Conservation (phyloP, 2,113 vertebrate species). For the Scartelaos histophorus region DNA sequence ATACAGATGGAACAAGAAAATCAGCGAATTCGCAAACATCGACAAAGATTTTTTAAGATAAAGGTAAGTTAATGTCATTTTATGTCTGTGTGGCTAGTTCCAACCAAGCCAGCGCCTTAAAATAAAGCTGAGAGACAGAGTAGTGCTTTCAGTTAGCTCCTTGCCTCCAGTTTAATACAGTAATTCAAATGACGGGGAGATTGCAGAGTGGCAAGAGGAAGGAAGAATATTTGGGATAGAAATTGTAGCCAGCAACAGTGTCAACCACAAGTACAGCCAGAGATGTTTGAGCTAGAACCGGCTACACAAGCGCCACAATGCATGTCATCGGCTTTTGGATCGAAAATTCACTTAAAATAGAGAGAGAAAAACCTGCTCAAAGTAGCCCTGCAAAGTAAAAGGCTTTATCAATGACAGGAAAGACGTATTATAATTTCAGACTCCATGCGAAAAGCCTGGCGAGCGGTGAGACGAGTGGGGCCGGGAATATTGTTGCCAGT, state of each 20-base stretch:
- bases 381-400: constrained; percentile 3
- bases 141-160: too few species aligned
- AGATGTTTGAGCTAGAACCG: constrained; percentile 12
- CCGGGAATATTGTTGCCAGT: background rate
- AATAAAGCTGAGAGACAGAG: too few species aligned
- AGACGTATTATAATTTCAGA: constrained; percentile 1
- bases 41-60: too few species aligned
- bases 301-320: constrained; percentile 1
- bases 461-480: background rate
- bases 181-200: background rate
- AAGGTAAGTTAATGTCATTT: too few species aligned
- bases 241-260: background rate
- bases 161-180: too few species aligned
- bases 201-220: background rate
- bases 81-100: too few species aligned
- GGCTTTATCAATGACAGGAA: constrained; percentile 10
- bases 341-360: background rate
- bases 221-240: background rate
- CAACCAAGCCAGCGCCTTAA: too few species aligned
- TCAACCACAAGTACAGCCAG: background rate
- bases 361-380: background rate
- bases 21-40: too few species aligned
- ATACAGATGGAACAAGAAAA: too few species aligned
- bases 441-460: constrained; percentile 1
- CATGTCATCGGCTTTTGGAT: constrained; percentile 13